These are phyloP conservation scores for Cariama cristata DNA, from an alignment of 2,113 vertebrate genomes.

Conservation along the genomic window DNA sequence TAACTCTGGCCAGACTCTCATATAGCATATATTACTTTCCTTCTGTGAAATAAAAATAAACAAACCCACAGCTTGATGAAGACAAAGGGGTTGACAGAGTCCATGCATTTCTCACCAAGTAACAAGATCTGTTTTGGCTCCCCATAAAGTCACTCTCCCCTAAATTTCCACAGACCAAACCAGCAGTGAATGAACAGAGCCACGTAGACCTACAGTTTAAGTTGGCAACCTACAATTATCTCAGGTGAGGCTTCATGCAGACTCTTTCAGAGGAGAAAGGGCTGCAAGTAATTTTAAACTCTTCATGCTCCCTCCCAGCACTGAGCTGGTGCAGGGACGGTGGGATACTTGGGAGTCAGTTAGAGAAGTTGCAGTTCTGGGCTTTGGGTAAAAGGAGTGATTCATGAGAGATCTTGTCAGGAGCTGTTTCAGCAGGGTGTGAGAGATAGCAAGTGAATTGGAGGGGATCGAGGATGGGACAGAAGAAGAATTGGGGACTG, in stretches of 20 bases:
- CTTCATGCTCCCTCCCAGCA: background rate
- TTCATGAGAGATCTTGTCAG: background rate
- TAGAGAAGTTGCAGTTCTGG: background rate
- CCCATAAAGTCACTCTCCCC: background rate
- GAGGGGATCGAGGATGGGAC: background rate
- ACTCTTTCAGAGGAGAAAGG: background rate
- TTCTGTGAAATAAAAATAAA: background rate
- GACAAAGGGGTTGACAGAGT: background rate
- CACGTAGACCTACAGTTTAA: background rate
- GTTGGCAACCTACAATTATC: background rate
- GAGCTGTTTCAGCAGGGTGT: background rate
- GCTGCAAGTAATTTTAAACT: background rate
- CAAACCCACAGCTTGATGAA: background rate
- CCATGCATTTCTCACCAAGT: background rate
- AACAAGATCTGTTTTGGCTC: background rate
- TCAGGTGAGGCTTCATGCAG: background rate
- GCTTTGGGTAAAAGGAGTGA: background rate
- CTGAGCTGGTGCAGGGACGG: background rate
- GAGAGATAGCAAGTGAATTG: background rate
- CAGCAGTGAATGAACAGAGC: background rate
- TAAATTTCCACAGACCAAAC: background rate
- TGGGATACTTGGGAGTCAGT: background rate
- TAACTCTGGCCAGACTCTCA: background rate
- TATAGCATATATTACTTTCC: background rate
- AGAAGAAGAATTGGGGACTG: background rate